Evolutionary conservation across 2,888 invertebrate species (phyloP).

Genomic region (Cantharis rustica): DNA sequence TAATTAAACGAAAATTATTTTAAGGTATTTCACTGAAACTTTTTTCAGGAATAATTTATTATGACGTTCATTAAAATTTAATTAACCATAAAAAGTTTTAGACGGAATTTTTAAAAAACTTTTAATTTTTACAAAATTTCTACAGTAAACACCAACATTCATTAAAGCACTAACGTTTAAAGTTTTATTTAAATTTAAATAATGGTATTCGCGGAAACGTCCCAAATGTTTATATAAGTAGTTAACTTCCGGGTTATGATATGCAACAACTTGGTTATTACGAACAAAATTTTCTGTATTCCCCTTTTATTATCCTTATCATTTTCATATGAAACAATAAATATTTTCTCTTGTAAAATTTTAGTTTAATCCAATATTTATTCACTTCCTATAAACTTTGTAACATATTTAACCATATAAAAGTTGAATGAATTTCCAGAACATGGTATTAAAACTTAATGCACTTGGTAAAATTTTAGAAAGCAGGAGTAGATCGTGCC

Average conservation of each 20-base stretch:
- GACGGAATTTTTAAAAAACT: background rate
- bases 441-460: background rate
- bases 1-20: background rate
- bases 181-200: background rate
- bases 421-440: background rate
- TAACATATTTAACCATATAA: background rate
- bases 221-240: background rate
- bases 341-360: background rate
- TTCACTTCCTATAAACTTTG: background rate
- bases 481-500: conserved; percentile 13
- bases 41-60: background rate
- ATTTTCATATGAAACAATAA: background rate
- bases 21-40: background rate
- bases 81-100: background rate
- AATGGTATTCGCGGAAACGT: background rate
- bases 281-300: background rate
- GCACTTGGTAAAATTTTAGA: conserved; percentile 9
- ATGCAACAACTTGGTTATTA: background rate
- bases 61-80: background rate
- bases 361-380: background rate
- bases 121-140: background rate
- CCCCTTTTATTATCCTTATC: background rate
- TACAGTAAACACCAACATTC: background rate
- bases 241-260: background rate
- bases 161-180: background rate